Evolutionary conservation across 2,888 invertebrate species (phyloP), one percentile per base, ranked within the genome.

Genomic region (Poecilobothrus nobilitatus): DNA sequence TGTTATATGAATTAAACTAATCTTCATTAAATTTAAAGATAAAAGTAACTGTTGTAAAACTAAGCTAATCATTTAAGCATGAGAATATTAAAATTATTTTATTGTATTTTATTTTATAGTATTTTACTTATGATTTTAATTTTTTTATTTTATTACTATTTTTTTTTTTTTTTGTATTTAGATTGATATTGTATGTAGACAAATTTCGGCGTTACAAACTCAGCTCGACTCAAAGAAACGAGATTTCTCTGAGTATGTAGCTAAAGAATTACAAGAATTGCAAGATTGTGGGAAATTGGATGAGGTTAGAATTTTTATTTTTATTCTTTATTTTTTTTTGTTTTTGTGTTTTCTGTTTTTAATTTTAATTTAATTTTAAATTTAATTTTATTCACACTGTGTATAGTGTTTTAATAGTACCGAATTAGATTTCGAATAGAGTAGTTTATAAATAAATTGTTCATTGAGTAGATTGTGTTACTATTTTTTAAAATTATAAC

Each of bases 151-250:
- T 73, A 69, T 73, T 75, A 74, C 73, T 76, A 73, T 76, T 77
- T 74, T 77, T 74, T 75, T 78, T 78, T 76, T 74, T 77, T 78
- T 78, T 76, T 78, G 76, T 76, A 77, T 78, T 76, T 80, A 90
- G 89, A 89, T 88, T 81, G 87, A 87, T 82, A 86, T 85, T 78
- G 88, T 88, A 80, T 87, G 86, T 81, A 83, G 83, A 74, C 85
- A 85, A 79, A 85, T 87, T 79, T 83, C 84, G 73, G 85, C 84
- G 67, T 82, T 87, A 76, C 83, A 84, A 75, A 78, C 81, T 63
- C 84, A 84, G 76, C 80, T 87, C 73, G 84, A 83, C 73, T 83
- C 82, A 73, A 86, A 85, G 80, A 81, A 81, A 75, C 79, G 81
- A 53, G 84, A 84, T 76, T 80, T 86, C 73, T 84, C 84, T 67